These are phyloP conservation scores for Tribolium freemani DNA, from an alignment of 2,888 invertebrate genomes.

Conservation along the genomic window DNA sequence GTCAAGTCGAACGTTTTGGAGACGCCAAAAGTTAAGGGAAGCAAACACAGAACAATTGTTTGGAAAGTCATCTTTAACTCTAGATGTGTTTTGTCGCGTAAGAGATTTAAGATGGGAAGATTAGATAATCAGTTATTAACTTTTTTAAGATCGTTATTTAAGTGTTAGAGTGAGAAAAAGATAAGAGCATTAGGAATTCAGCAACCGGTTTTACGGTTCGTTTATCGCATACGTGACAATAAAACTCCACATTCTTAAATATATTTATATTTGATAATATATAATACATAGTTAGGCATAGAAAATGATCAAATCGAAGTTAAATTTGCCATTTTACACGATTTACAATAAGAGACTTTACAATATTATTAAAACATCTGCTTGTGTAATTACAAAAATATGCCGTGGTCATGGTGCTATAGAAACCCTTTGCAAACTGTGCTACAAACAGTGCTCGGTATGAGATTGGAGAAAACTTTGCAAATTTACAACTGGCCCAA, in stretches of 20 bases:
- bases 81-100: no score
- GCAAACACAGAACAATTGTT: background rate
- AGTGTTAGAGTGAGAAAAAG: no score
- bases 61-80: background rate
- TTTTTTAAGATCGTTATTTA: no score
- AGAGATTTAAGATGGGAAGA: no score
- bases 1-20: background rate
- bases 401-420: conserved; percentile 18
- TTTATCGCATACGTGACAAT: background rate
- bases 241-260: background rate
- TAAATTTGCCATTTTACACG: conserved; percentile 2
- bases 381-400: conserved; percentile 29
- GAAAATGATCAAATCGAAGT: conserved; percentile 22
- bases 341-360: conserved; percentile 1
- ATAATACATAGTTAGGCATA: conserved; percentile 33
- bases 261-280: conserved; percentile 17
- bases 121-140: no score
- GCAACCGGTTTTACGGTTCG: background rate
- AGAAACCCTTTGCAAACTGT: conserved; percentile 22
- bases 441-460: conserved; percentile 19
- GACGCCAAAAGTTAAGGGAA: background rate
- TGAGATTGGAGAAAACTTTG: no score
- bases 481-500: background rate
- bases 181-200: background rate
- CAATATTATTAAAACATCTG: conserved; percentile 8